Evolutionary conservation across 2,797 vertebrate species (phyloP), one percentile per base, ranked within the genome.

Genomic region (Urosaurus nigricauda): DNA sequence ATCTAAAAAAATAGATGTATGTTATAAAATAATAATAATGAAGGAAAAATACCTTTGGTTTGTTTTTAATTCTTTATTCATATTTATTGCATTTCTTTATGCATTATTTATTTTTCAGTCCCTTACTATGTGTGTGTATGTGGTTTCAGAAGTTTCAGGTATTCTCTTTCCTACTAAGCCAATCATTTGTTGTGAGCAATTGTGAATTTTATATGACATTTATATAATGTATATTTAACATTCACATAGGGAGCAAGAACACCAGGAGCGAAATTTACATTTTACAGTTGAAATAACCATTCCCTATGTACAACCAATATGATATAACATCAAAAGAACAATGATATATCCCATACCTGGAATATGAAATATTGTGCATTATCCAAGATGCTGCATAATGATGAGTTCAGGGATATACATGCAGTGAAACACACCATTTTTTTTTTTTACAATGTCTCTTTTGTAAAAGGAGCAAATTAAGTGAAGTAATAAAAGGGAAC

Each of bases 261-360:
- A 77, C 81, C 70, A 77, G 91, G 93, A 91, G 29, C 81, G 87
- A 92, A 91, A 85, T 92, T 93, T 94, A 90, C 88, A 73, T 88
- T 93, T 92, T 71, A 85, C 51, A 88, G 77, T 13, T 84, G 77
- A 94, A 90, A 94, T 88, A 78, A 47, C n/a, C 79, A 88, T 93
- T 93, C 29, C 75, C 5, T 91, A 86, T 79, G 40, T 90, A 85
- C 17, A 91, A 35, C 13, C 79, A 79, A 73, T 88, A 88, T 81
- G 86, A 89, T 56, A 89, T 83, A 88, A 90, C 84, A 94, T 93
- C 88, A 94, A 92, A 95, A 91, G 90, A 93, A 89, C 88, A 93
- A 92, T 88, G 51, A 92, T 90, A 68, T 89, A 90, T 53, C 90
- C 29, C 71, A 77, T 93, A 86, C 74, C 80, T 75, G 83, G 84